Conservation (phyloP, 2,797 vertebrate genomes). For the Hypotaenidia philippensis region DNA sequence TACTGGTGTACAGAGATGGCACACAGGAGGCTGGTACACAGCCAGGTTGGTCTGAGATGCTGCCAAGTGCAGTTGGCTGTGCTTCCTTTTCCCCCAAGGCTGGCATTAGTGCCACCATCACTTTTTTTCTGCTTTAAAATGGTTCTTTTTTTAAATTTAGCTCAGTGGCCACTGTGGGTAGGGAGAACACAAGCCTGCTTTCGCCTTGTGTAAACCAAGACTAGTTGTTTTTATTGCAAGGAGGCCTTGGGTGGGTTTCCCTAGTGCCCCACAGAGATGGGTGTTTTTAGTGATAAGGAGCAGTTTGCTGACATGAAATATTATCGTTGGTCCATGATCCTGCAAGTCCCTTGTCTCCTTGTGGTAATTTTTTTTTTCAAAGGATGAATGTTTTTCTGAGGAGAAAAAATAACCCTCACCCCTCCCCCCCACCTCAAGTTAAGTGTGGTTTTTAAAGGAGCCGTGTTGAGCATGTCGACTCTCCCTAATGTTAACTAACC, state of each 20-base stretch:
- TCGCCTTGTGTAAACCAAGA: background rate
- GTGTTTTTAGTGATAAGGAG: background rate
- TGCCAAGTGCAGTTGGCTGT: background rate
- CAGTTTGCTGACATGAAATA: background rate
- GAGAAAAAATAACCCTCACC: background rate
- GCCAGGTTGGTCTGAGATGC: background rate
- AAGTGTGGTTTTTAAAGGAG: background rate
- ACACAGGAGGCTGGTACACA: too few relatives aligned
- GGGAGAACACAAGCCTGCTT: background rate
- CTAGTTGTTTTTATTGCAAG: background rate
- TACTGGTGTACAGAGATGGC: background rate
- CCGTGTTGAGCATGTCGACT: background rate
- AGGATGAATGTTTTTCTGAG: background rate
- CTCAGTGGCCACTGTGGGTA: background rate
- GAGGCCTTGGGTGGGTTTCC: background rate
- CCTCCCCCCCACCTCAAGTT: background rate
- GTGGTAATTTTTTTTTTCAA: background rate
- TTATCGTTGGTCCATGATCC: background rate
- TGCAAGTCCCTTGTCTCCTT: background rate
- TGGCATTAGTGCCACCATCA: background rate
- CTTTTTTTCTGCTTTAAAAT: background rate
- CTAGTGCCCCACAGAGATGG: background rate
- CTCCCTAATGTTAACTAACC: background rate
- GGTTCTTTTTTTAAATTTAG: constrained; percentile 30
- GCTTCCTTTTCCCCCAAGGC: background rate